A percentile compares a stretch with the other conserved stretches of the same genome.
Conservation (phyloP, 1,140 invertebrate genomes). For the Lasioglossum albipes region DNA sequence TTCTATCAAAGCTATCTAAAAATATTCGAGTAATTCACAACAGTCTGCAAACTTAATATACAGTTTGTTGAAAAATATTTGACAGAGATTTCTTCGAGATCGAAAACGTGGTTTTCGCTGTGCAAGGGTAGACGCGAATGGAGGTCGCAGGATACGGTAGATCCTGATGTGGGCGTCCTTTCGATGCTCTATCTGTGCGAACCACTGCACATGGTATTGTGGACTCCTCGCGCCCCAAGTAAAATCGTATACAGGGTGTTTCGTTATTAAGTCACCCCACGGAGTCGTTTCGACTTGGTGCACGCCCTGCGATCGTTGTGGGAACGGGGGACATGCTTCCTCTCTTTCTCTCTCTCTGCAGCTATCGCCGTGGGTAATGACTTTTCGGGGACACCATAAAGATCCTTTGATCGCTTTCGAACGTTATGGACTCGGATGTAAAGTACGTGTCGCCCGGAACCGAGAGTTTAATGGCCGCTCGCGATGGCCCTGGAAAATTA, state of each 20-base stretch:
- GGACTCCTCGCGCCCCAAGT: conserved; percentile 65
- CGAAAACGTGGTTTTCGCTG: too few species aligned
- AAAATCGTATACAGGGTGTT: conserved; percentile 74
- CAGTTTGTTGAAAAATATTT: too few species aligned
- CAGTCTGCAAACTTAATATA: too few species aligned
- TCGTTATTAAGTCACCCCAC: conserved; percentile 77
- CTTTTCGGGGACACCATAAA: conserved; percentile 57
- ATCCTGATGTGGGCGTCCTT: conserved; percentile 21
- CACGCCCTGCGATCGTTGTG: conserved; percentile 61
- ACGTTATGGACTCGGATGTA: conserved; percentile 32
- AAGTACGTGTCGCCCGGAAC: conserved; percentile 25
- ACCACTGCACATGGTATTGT: conserved; percentile 68
- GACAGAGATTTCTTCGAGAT: too few species aligned
- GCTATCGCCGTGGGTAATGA: conserved; percentile 62
- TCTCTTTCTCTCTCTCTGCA: background rate
- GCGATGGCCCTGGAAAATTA: background rate
- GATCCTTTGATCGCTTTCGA: conserved; percentile 52
- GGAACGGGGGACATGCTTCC: conserved; percentile 61
- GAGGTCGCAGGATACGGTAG: conserved; percentile 60
- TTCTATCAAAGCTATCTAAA: too few species aligned
- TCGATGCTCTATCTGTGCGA: conserved; percentile 58
- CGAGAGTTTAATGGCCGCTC: conserved; percentile 5
- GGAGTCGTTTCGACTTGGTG: conserved; percentile 66
- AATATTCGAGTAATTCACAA: too few species aligned
- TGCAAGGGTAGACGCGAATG: background rate